Evolutionary conservation across 92 coral and sea anemone species (phyloP).

Genomic region (Epizoanthus stellaris): DNA sequence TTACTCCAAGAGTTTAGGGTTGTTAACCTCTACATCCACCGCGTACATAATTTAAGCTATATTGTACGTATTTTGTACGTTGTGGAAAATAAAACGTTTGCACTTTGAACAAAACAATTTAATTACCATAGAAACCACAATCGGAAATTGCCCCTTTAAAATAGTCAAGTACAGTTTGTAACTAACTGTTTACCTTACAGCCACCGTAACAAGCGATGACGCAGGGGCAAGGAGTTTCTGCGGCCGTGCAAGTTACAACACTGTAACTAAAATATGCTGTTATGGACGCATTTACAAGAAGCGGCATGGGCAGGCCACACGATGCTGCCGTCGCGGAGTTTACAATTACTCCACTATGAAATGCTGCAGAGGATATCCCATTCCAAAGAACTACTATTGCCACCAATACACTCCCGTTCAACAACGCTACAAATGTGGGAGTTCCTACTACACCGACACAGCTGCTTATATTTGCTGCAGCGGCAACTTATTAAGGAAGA

Average conservation of each 20-base stretch:
- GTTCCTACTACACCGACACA: not conserved
- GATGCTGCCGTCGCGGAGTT: constrained; percentile 8
- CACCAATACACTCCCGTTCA: not conserved
- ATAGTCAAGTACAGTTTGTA: no score
- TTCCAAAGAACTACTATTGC: not conserved
- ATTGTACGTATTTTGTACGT: not conserved
- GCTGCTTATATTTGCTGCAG: not conserved
- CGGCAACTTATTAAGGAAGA: not conserved
- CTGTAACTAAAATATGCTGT: constrained; percentile 2
- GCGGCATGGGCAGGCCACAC: not conserved
- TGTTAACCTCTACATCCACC: no score
- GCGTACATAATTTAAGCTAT: no score
- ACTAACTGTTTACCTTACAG: no score
- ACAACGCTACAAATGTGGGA: not conserved
- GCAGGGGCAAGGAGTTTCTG: not conserved
- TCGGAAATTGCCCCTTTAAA: no score
- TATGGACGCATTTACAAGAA: not conserved
- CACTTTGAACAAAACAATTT: no score
- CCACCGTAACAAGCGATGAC: no score
- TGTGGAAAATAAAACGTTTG: no score
- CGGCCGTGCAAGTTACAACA: no score
- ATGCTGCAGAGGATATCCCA: constrained; percentile 25
- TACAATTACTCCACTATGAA: constrained; percentile 12
- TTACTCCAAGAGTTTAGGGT: no score
- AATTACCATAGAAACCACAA: no score